Evolutionary conservation across 2,888 invertebrate species (phyloP), one percentile per base, ranked within the genome.

Genomic region (Ctenicera cuprea): DNA sequence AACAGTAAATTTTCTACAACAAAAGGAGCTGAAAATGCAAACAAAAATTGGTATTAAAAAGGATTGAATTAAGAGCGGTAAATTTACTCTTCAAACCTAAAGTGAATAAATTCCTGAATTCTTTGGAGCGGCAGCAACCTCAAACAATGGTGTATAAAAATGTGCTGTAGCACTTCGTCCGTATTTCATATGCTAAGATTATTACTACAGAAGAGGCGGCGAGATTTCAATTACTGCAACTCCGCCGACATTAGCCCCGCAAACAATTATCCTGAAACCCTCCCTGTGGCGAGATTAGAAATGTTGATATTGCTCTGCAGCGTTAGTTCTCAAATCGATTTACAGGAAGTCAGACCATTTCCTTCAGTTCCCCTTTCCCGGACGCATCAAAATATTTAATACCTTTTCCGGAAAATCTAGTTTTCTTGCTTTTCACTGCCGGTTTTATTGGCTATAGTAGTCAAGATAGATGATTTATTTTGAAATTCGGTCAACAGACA

Each of bases 281-380:
- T 63, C 71, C 71, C 71, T 57, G 57, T 64, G 48, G 71, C 65
- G n/a, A 71, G 64, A 65, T 71, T 71, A 71, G 71, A 70, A 70
- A 70, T 63, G 59, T 62, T 70, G 63, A 63, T 70, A 70, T 63
- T 38, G 33, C 65, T 50, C 33, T 65, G 65, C 50, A 65, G 52
- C 45, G 37, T 30, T 62, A 45, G 62, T 65, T 50, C 65, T 65
- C 50, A 20, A 65, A 65, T 65, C 65, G 65, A 65, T 65, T 65
- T 50, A 20, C 50, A 65, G 50, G 20, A 52, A 52, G 65, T 33
- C 48, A 14, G 52, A 50, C 65, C 52, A 37, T 50, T 48, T 65
- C 50, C 50, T 50, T 30, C 22, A 52, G 20, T 33, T 33, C 12
- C 50, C 38, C 33, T 50, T 63, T 63, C 45, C 65, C 12, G 65